Percentiles rank a stretch among this genome's conserved stretches.
Conservation (phyloP, 2,113 vertebrate genomes). For the Furnarius figulus region DNA sequence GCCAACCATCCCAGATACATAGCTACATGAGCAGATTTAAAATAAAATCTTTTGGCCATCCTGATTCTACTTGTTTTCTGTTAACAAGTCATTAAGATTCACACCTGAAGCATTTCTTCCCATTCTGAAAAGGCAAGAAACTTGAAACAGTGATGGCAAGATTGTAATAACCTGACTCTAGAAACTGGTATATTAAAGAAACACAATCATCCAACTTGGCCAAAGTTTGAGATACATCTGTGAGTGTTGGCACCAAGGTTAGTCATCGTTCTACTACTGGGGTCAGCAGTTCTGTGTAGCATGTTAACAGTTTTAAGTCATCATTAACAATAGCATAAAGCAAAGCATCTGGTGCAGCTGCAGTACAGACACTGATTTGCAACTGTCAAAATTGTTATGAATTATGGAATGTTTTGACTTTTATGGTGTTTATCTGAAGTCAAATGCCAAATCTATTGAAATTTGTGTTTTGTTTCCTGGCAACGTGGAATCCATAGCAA, state of each 20-base stretch:
- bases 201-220: neutral
- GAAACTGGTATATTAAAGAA: neutral
- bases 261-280: neutral
- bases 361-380: slow-evolving; percentile 44
- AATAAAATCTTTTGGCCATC: neutral
- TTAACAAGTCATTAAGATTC: neutral
- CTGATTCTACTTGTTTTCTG: neutral
- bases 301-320: slow-evolving; percentile 34
- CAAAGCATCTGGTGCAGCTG: slow-evolving; percentile 66
- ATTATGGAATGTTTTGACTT: slow-evolving; percentile 65
- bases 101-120: neutral
- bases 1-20: neutral
- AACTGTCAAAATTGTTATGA: slow-evolving; percentile 59
- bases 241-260: neutral
- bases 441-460: slow-evolving; percentile 60
- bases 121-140: neutral
- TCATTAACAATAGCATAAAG: slow-evolving; percentile 2
- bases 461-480: slow-evolving; percentile 63
- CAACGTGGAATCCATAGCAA: slow-evolving; percentile 50
- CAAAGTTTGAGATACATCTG: neutral
- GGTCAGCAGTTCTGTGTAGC: slow-evolving; percentile 2
- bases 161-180: neutral
- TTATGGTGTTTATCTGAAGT: slow-evolving; percentile 63
- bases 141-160: neutral
- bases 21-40: neutral